Percentiles rank a stretch among this genome's conserved stretches.
Evolutionary conservation across 2,888 invertebrate species (phyloP).

Genomic region (Mechanitis mazaeus): DNA sequence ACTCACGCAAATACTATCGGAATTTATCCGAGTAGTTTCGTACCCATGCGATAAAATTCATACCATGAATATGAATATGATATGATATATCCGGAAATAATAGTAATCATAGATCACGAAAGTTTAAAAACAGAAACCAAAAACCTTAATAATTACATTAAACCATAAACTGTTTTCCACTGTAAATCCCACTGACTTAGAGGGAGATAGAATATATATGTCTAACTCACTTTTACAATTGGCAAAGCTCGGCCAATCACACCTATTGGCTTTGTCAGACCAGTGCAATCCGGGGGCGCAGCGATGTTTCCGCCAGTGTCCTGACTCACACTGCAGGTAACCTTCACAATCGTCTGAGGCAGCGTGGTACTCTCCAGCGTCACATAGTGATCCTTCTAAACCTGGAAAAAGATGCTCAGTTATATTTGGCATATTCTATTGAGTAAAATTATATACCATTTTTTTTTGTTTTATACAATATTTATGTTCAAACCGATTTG

Average conservation of each 20-base stretch:
- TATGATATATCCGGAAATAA: too few species aligned
- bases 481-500: neutral
- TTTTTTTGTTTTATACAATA: neutral
- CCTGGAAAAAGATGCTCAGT: constrained; percentile 36
- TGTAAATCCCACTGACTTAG: neutral
- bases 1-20: too few species aligned
- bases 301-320: constrained; percentile 81
- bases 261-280: constrained; percentile 80
- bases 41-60: too few species aligned
- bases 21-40: too few species aligned
- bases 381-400: constrained; percentile 63
- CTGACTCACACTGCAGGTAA: constrained; percentile 86
- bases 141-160: too few species aligned
- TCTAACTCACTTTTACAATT: constrained; percentile 74
- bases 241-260: constrained; percentile 88
- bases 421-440: too few species aligned
- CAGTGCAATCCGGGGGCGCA: constrained; percentile 90
- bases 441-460: too few species aligned
- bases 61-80: too few species aligned
- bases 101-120: too few species aligned
- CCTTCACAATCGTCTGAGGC: constrained; percentile 83
- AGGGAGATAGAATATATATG: constrained; percentile 3
- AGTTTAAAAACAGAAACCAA: too few species aligned
- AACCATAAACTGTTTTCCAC: too few species aligned
- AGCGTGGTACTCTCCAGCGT: constrained; percentile 71